Evolutionary conservation across 2,888 invertebrate genomes (phyloP).

Genomic region (Brachypalpus laphriformis): DNA sequence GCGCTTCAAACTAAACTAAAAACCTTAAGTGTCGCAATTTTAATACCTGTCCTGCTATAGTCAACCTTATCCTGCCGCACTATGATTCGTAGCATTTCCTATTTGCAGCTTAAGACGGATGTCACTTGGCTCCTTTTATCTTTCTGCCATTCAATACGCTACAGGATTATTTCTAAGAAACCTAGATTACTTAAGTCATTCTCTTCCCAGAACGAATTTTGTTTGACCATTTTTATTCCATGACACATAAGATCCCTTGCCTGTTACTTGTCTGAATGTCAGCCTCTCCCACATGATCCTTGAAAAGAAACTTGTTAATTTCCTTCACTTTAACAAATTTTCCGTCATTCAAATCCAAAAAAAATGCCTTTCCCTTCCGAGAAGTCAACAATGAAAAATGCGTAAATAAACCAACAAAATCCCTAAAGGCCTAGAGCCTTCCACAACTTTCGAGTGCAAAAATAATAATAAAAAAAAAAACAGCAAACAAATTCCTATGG

Average conservation of each 20-base stretch:
- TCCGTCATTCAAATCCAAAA: neutral
- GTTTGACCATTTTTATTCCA: too few relatives aligned
- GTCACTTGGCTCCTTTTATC: too few relatives aligned
- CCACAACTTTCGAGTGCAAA: neutral
- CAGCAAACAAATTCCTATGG: neutral
- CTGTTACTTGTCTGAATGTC: too few relatives aligned
- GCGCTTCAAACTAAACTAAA: too few relatives aligned
- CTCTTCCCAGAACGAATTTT: neutral
- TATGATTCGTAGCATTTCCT: too few relatives aligned
- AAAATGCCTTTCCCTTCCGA: neutral
- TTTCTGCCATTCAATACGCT: too few relatives aligned
- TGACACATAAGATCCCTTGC: too few relatives aligned
- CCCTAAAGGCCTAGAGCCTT: neutral
- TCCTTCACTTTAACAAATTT: neutral
- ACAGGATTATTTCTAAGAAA: neutral
- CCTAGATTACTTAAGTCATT: neutral
- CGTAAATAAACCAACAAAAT: neutral
- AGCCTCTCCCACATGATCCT: neutral
- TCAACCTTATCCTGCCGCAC: too few relatives aligned
- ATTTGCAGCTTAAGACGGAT: too few relatives aligned
- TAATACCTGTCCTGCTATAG: too few relatives aligned
- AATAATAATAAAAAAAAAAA: neutral
- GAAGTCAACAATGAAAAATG: neutral
- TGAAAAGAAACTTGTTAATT: neutral
- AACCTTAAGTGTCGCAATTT: too few relatives aligned